Percentiles rank a stretch among this genome's conserved stretches.
Evolutionary conservation across 1,140 invertebrate genomes (phyloP).

Genomic region (Laupala kohalensis): DNA sequence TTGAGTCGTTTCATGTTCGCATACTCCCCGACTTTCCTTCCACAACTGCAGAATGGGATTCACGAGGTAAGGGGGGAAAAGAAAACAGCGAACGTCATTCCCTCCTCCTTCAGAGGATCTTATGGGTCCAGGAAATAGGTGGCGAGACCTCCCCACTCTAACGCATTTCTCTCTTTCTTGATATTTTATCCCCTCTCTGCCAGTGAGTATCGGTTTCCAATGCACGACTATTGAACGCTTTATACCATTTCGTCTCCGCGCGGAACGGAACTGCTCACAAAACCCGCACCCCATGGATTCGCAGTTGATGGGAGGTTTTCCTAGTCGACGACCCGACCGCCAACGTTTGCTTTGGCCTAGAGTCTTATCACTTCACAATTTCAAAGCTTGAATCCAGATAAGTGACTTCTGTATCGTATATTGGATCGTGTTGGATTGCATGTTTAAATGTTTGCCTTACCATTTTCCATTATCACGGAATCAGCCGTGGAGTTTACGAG

Average conservation of each 20-base stretch:
- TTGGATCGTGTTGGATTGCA: not conserved
- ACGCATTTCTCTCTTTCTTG: not conserved
- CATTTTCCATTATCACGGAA: not conserved
- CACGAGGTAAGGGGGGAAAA: not conserved
- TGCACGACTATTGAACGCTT: conserved; percentile 7
- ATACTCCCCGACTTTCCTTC: not conserved
- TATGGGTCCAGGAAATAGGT: conserved; percentile 4
- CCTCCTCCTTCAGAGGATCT: not conserved
- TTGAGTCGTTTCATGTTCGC: not conserved
- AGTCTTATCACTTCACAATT: not conserved
- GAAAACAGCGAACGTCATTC: not conserved
- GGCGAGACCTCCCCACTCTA: not conserved
- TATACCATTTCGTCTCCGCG: conserved; percentile 8
- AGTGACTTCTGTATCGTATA: not conserved
- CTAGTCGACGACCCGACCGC: not conserved
- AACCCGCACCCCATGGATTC: not conserved
- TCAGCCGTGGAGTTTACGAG: not conserved
- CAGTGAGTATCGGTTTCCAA: conserved; percentile 8
- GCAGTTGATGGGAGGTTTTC: not conserved
- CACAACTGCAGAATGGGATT: not conserved
- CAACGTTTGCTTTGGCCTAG: no score
- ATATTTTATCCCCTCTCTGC: conserved; percentile 1
- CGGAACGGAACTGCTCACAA: not conserved
- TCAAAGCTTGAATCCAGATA: not conserved
- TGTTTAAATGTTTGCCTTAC: not conserved